phyloP scores from a whole-genome alignment of 2,113 vertebrate species.

The Pimephales promelas region DNA sequence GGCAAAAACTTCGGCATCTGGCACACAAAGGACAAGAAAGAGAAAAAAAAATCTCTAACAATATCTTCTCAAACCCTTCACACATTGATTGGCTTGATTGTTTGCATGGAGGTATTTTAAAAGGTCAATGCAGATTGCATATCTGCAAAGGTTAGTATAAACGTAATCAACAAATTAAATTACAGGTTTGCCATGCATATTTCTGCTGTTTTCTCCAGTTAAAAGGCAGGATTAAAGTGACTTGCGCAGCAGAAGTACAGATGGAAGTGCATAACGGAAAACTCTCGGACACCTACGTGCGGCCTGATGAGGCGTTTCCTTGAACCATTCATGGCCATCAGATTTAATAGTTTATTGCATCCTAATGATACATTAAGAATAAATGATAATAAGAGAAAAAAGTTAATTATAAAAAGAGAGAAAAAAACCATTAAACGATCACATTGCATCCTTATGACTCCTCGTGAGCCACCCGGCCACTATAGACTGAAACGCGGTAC shows the following conservation, averaged over 20 bases:
- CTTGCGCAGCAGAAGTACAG: not conserved
- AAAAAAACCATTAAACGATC: not conserved
- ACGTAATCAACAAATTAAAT: not conserved
- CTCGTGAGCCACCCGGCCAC: not conserved
- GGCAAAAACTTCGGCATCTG: not conserved
- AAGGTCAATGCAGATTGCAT: not conserved
- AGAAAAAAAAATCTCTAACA: not conserved
- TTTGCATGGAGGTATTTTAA: not conserved
- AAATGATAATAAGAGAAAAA: slow-evolving; percentile 6
- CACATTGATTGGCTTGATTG: not conserved
- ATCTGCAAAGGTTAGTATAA: slow-evolving; percentile 12
- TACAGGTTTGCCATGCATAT: not conserved
- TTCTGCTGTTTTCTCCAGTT: slow-evolving; percentile 5
- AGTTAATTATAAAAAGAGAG: not conserved
- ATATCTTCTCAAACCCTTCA: not conserved
- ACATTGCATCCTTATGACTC: not conserved
- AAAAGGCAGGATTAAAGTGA: not conserved
- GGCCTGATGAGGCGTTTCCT: slow-evolving; percentile 14
- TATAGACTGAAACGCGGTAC: not conserved
- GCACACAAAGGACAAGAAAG: not conserved
- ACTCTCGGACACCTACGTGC: not conserved
- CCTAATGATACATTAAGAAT: not conserved
- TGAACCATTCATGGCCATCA: slow-evolving; percentile 1
- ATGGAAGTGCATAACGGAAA: no score
- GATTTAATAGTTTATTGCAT: not conserved